Conservation (phyloP, 2,113 vertebrate species). For the Chloroceryle aenea region DNA sequence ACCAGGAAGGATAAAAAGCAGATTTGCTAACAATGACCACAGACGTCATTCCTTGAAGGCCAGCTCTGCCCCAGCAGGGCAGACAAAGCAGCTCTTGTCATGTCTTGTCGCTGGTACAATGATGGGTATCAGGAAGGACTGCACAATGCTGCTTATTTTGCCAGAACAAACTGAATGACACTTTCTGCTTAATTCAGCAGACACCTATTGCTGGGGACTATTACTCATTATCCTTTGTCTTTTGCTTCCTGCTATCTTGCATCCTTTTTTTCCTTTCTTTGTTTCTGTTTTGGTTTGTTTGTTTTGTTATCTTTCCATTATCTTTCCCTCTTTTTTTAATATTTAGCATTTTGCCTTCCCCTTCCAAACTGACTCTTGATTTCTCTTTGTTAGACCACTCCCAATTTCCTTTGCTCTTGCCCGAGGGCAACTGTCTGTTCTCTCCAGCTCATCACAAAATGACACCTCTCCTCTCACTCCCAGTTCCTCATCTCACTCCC, state of each 20-base stretch:
- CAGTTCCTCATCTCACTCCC: neutral
- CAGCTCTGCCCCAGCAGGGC: conserved; percentile 36
- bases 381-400: neutral
- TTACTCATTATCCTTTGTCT: neutral
- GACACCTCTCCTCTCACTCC: neutral
- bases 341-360: neutral
- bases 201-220: neutral
- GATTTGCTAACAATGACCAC: conserved; percentile 41
- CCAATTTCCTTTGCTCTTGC: neutral
- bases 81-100: conserved; percentile 62
- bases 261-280: neutral
- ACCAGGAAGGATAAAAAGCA: conserved; percentile 27
- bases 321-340: neutral
- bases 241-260: neutral
- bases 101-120: conserved; percentile 34
- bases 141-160: conserved; percentile 23
- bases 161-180: conserved; percentile 15
- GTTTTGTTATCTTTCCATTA: neutral
- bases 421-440: neutral
- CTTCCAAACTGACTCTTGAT: neutral
- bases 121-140: conserved; percentile 22
- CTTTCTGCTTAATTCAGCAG: conserved; percentile 27
- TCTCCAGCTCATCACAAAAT: neutral
- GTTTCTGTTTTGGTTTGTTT: no score
- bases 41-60: conserved; percentile 2